Percentiles rank a stretch among this genome's conserved stretches.
Conservation (phyloP, 2,113 vertebrate genomes). For the Fregetta grallaria region DNA sequence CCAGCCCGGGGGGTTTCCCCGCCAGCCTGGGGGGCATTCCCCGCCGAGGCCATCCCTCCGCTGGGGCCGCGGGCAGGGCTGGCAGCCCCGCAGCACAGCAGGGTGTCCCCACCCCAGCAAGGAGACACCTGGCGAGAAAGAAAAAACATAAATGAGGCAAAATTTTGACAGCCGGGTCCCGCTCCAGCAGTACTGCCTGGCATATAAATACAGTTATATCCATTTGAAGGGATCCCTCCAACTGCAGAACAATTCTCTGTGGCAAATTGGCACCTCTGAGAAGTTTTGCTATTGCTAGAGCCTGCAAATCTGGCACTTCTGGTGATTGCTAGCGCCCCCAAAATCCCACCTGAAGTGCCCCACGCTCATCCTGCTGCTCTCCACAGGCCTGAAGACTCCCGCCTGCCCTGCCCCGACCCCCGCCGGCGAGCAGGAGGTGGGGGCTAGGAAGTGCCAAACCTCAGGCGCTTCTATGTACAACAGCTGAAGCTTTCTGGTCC, state of each 20-base stretch:
- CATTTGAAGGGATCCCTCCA: not conserved
- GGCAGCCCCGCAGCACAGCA: not conserved
- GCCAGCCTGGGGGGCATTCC: not conserved
- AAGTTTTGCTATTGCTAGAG: not conserved
- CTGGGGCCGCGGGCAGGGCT: not conserved
- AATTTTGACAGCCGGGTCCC: not conserved
- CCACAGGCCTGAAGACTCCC: not conserved
- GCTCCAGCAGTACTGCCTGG: not conserved
- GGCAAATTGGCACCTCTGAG: not conserved
- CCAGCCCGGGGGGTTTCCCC: not conserved
- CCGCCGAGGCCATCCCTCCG: rapidly evolving
- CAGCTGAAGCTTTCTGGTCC: not conserved
- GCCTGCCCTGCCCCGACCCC: not conserved
- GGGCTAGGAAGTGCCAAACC: not conserved
- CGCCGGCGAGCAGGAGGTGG: not conserved
- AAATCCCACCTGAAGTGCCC: not conserved
- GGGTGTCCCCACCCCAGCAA: not conserved
- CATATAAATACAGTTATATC: not conserved
- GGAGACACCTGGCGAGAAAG: not conserved
- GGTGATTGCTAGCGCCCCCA: not conserved
- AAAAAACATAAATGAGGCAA: not conserved
- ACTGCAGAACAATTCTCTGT: not conserved
- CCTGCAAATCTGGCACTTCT: not conserved
- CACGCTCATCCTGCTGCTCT: not conserved
- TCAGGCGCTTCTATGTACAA: not conserved